Conservation (phyloP, 2,113 vertebrate species). For the Pardalotus punctatus region DNA sequence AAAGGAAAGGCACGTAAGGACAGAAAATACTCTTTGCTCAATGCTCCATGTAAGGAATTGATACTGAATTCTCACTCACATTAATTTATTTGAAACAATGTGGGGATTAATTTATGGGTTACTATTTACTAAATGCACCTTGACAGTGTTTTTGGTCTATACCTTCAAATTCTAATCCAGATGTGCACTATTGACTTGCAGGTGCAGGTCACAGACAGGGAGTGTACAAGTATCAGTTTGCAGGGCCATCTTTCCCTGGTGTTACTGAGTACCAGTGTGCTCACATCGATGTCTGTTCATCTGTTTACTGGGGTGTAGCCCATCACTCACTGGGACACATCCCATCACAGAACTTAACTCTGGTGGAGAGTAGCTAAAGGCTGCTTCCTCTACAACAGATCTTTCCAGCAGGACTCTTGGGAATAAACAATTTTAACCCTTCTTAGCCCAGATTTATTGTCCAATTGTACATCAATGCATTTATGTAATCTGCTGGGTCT, state of each 20-base stretch:
- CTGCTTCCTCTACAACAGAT: neutral
- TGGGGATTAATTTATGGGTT: neutral
- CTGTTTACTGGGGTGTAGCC: neutral
- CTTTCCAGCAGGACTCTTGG: neutral
- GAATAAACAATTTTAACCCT: neutral
- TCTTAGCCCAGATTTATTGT: neutral
- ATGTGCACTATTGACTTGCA: neutral
- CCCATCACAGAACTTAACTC: fast-evolving
- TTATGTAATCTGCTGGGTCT: neutral
- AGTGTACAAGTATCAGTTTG: neutral
- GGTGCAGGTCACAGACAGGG: neutral
- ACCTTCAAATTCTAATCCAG: neutral
- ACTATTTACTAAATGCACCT: neutral
- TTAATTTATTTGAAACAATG: neutral
- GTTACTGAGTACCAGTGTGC: fast-evolving
- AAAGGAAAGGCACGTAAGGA: neutral
- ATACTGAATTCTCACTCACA: neutral
- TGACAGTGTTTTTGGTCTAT: neutral
- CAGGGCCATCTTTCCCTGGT: neutral
- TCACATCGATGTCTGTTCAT: fast-evolving
- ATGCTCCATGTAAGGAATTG: neutral
- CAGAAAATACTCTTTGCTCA: neutral
- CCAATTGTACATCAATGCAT: neutral
- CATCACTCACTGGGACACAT: neutral
- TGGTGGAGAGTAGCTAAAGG: neutral